phyloP scores from a whole-genome alignment of 2,113 vertebrate genomes.

The Plecturocebus donacophilus region DNA sequence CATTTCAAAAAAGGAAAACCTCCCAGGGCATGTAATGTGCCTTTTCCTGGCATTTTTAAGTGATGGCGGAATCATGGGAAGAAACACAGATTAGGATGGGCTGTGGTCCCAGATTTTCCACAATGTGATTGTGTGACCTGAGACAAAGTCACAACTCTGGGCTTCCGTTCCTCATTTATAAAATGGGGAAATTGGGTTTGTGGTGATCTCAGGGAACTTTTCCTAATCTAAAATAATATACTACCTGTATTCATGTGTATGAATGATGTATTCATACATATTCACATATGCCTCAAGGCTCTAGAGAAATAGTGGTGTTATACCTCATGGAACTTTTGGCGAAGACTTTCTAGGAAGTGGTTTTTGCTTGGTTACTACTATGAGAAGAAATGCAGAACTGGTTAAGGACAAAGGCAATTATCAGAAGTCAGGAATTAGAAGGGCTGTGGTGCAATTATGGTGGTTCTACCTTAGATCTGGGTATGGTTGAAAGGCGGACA shows the following conservation, averaged over 20 bases:
- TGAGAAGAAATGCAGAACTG: not conserved
- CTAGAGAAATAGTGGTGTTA: not conserved
- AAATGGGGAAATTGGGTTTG: accelerated
- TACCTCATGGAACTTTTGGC: not conserved
- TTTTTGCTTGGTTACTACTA: not conserved
- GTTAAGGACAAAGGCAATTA: not conserved
- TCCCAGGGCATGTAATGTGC: too few relatives aligned
- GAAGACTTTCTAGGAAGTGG: not conserved
- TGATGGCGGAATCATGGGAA: not conserved
- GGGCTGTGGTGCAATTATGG: too few relatives aligned
- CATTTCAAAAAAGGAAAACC: not conserved
- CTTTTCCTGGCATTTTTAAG: not conserved
- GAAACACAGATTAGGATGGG: not conserved
- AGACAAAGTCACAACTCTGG: not conserved
- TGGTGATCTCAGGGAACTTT: not conserved
- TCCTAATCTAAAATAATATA: not conserved
- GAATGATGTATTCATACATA: not conserved
- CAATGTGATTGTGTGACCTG: not conserved
- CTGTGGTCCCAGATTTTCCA: not conserved
- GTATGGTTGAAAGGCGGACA: not conserved
- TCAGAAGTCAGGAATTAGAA: not conserved
- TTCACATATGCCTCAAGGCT: not conserved
- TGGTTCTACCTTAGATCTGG: not conserved
- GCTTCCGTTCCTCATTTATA: not conserved
- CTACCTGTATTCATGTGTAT: not conserved